Percentiles rank a stretch among this genome's conserved stretches.
Conservation (phyloP, 2,888 invertebrate genomes). For the Andrena chrysosceles region DNA sequence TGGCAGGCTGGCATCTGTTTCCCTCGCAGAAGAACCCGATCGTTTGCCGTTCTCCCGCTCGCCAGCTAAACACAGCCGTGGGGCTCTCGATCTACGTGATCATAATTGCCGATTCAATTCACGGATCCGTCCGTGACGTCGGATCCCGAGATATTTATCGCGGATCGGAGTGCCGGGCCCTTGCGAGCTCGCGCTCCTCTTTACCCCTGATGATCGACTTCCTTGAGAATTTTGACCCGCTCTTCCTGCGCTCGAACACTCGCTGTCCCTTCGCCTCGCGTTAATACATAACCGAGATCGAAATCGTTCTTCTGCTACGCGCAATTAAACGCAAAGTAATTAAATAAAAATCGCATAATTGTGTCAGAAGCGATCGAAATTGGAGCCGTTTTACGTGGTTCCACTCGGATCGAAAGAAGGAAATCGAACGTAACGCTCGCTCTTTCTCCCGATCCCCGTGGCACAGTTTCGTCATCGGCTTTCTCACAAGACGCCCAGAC, state of each 20-base stretch:
- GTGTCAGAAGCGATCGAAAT: background rate
- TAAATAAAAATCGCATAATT: background rate
- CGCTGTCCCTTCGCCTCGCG: background rate
- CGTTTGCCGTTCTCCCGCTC: conserved; percentile 19
- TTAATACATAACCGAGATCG: background rate
- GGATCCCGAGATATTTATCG: conserved; percentile 21
- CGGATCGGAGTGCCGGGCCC: background rate
- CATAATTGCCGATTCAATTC: conserved; percentile 58
- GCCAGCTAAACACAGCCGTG: conserved; percentile 31
- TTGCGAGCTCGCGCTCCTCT: background rate
- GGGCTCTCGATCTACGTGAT: conserved; percentile 32
- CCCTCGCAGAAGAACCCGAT: conserved; percentile 17
- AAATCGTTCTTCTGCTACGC: background rate
- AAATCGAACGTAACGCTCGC: background rate
- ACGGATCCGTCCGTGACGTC: conserved; percentile 39
- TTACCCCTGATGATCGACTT: conserved; percentile 33
- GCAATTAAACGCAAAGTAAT: too few relatives aligned
- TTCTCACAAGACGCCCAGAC: conserved; percentile 41
- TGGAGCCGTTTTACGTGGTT: background rate
- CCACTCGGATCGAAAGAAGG: background rate
- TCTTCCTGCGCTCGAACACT: conserved; percentile 13
- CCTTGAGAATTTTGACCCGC: conserved; percentile 25
- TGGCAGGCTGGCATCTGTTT: conserved; percentile 14
- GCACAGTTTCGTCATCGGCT: conserved; percentile 44
- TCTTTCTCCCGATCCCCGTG: background rate